Conservation (phyloP, 2,113 vertebrate genomes). For the Nycticryphes semicollaris region DNA sequence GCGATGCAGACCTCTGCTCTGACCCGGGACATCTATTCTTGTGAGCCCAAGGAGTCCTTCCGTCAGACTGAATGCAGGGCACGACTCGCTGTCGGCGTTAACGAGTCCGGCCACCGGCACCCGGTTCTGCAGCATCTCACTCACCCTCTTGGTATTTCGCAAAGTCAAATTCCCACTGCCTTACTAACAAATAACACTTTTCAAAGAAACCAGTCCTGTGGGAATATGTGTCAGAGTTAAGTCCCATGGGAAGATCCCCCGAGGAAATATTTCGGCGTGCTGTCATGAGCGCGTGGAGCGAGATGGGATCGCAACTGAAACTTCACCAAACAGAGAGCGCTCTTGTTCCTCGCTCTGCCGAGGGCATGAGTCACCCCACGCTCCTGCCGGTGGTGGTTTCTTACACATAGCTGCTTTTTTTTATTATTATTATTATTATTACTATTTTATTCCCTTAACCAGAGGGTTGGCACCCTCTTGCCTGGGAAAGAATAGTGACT, state of each 20-base stretch:
- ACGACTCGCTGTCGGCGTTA: background rate
- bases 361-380: background rate
- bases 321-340: background rate
- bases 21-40: background rate
- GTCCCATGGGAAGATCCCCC: constrained; percentile 65
- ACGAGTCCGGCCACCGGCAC: background rate
- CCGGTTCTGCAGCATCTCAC: background rate
- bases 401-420: background rate
- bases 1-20: background rate
- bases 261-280: constrained; percentile 21
- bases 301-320: constrained; percentile 51
- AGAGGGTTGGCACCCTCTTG: background rate
- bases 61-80: background rate
- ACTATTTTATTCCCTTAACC: background rate
- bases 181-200: background rate
- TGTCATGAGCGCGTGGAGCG: background rate
- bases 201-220: background rate
- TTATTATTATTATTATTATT: background rate
- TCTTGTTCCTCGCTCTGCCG: background rate
- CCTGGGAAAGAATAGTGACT: background rate
- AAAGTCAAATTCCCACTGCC: background rate
- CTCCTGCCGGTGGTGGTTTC: background rate
- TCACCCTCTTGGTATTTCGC: background rate
- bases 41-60: background rate
- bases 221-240: constrained; percentile 31